A percentile compares a stretch with the other conserved stretches of the same genome.
These are phyloP conservation scores for Leptopilina boulardi DNA, from an alignment of 1,140 invertebrate species.

Conservation along the genomic window DNA sequence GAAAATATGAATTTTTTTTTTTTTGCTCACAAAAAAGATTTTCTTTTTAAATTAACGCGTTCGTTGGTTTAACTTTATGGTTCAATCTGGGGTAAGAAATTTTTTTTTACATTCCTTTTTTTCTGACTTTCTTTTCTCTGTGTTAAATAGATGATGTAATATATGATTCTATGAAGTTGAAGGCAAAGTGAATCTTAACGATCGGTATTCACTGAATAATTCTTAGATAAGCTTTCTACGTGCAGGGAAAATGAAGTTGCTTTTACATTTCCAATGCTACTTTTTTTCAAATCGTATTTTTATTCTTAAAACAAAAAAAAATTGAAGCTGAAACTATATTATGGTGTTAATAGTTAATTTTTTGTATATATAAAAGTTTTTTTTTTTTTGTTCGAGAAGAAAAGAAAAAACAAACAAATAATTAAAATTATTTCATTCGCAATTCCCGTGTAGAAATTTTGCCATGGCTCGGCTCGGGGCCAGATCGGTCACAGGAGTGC, in stretches of 20 bases:
- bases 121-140: neutral
- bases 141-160: constrained; percentile 15
- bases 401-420: too few species aligned
- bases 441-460: too few species aligned
- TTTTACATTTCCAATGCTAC: constrained; percentile 42
- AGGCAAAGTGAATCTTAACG: constrained; percentile 63
- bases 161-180: neutral
- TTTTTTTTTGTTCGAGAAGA: neutral
- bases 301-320: neutral
- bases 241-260: constrained; percentile 49
- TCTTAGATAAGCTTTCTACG: constrained; percentile 58
- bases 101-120: neutral
- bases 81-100: neutral
- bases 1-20: too few species aligned
- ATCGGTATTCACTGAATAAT: constrained; percentile 63
- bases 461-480: too few species aligned
- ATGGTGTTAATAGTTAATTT: neutral
- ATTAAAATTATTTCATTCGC: too few species aligned
- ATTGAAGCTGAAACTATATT: neutral
- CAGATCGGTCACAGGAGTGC: too few species aligned
- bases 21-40: neutral
- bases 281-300: neutral
- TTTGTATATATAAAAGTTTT: too few species aligned
- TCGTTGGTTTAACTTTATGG: neutral
- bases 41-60: neutral